phyloP scores from a whole-genome alignment of 2,113 vertebrate species.

The Orcinus orca region DNA sequence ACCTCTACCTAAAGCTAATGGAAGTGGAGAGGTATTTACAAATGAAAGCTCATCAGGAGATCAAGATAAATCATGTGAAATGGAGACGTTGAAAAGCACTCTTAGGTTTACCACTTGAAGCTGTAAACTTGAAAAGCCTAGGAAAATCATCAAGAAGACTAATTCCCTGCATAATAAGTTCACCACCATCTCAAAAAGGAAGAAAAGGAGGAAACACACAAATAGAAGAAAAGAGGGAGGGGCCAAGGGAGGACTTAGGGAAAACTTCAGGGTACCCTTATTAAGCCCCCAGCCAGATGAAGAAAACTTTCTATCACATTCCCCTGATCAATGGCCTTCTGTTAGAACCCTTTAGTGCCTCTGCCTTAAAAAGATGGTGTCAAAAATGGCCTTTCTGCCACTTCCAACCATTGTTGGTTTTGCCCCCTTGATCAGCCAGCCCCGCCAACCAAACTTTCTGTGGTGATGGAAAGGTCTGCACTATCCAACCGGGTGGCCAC shows the following conservation, averaged over 20 bases:
- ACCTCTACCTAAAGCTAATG: background rate
- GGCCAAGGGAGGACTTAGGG: background rate
- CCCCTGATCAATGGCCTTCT: background rate
- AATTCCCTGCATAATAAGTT: background rate
- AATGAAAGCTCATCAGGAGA: background rate
- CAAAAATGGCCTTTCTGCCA: background rate
- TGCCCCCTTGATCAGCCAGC: background rate
- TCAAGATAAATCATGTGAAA: slow-evolving; percentile 13
- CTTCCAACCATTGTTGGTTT: background rate
- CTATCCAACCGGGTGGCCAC: background rate
- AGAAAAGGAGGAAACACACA: background rate
- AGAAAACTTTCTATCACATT: background rate
- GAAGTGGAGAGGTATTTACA: background rate
- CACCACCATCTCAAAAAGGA: background rate
- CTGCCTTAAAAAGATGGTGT: background rate
- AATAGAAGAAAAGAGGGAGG: background rate
- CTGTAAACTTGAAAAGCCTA: background rate
- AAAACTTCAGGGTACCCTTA: background rate
- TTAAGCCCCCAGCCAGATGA: background rate
- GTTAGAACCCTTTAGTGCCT: background rate
- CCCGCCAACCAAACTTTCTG: background rate
- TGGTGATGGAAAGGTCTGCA: background rate
- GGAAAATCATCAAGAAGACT: background rate
- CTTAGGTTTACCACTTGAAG: background rate
- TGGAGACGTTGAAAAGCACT: background rate